A percentile compares a stretch with the other conserved stretches of the same genome.
Conservation (phyloP, 2,113 vertebrate species). For the Perca flavescens region DNA sequence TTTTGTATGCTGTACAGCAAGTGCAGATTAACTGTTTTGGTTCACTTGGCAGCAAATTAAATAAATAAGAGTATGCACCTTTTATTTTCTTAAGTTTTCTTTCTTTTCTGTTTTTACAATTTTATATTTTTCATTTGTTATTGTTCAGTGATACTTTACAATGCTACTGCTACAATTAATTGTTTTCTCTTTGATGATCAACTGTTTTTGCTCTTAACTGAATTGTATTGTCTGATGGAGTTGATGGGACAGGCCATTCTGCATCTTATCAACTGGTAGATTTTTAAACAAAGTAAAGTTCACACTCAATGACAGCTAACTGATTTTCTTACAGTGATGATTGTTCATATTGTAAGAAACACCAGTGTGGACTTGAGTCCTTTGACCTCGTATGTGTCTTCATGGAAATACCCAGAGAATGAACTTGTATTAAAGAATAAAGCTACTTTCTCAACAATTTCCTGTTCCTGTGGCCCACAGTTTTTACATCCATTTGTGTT, state of each 20-base stretch:
- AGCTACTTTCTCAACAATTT: not conserved
- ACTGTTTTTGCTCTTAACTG: not conserved
- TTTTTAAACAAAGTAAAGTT: constrained; percentile 17
- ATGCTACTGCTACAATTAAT: not conserved
- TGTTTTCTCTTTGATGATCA: not conserved
- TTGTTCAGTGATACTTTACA: not conserved
- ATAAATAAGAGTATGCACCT: not conserved
- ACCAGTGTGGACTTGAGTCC: not conserved
- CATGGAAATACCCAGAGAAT: not conserved
- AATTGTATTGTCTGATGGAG: not conserved
- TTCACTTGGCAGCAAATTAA: not conserved
- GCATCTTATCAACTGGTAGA: not conserved
- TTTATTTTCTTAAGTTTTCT: not conserved
- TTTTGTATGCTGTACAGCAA: not conserved
- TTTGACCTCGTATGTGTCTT: not conserved
- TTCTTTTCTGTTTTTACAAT: not conserved
- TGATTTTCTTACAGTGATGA: constrained; percentile 4
- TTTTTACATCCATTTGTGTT: not conserved
- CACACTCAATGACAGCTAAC: constrained; percentile 4
- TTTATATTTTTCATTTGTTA: not conserved
- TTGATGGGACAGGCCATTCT: not conserved
- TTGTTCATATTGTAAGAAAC: constrained; percentile 11
- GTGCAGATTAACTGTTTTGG: not conserved
- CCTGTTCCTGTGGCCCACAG: not conserved
- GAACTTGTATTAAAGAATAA: constrained; percentile 16